phyloP scores from a whole-genome alignment of 2,113 vertebrate genomes.

The western clawed frog (Xenopus tropicalis) region UCB_Xtro_10.0 CM004447.2:87968001-87968500 shows the following conservation, averaged over 20 bases:
- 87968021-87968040: too few relatives aligned
- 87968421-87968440: too few relatives aligned
- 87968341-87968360: too few relatives aligned
- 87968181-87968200: conserved; percentile 68
- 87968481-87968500: too few relatives aligned
- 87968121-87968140: conserved; percentile 57
- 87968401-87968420: too few relatives aligned
- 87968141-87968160: conserved; percentile 67
- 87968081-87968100: background rate
- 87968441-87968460: too few relatives aligned
- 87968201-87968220: conserved; percentile 70
- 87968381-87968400: too few relatives aligned
- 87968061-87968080: background rate
- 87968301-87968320: background rate
- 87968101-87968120: conserved; percentile 55
- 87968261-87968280: conserved; percentile 16
- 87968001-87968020: too few relatives aligned
- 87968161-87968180: conserved; percentile 69
- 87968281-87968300: background rate
- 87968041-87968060: too few relatives aligned
- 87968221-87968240: conserved; percentile 74
- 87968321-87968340: too few relatives aligned
- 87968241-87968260: conserved; percentile 55
- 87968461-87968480: too few relatives aligned
- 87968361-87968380: too few relatives aligned